Evolutionary conservation across 1,140 invertebrate genomes (phyloP), one percentile per base, ranked within the genome.

Genomic region (Atta cephalotes): DNA sequence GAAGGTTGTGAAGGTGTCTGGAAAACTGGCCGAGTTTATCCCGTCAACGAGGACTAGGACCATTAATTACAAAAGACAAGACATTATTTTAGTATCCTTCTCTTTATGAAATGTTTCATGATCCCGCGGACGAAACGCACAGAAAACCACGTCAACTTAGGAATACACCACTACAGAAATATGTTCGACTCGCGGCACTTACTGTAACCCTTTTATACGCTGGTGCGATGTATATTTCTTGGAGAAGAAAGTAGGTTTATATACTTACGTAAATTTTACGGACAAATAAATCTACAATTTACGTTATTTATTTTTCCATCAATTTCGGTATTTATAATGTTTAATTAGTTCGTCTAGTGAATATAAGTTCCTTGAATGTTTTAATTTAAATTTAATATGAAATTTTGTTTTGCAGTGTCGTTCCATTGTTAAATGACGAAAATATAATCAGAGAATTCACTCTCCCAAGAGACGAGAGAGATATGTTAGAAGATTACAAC

Each of bases 121-220:
- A 84, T 62, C 80, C 80, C 18, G 0, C 56, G 14, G 70, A 84
- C 21, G 56, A 84, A 14, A 63, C 53, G 12, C n/a, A 51, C 14
- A 60, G 80, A 4, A 84, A 84, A 76, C 56, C 70, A 62, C 80
- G 80, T 6, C 80, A 16, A 21, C 3, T 62, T 2, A 63, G 80
- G 3, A 76, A 76, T 9, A 84, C 80, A 0, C 35, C 53, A 2
- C 14, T 76, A 18, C 12, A 21, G 5, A 84, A 51, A 62, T 84
- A 84, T 51, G 4, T 65, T 25, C 35, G 51, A 3, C 12, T n/a
- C 12, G 3, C 28, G 0, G 18, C 39, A 14, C 39, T 51, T 3
- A 4, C 0, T 5, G 14, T 63, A 74, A 51, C 28, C 3, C 56
- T 74, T 51, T 10, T 49, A 2, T 74, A 51, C 5, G 58, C 18